Base-by-base conservation (phyloP, 2,888 invertebrate species). In the Clunio marinus region DNA sequence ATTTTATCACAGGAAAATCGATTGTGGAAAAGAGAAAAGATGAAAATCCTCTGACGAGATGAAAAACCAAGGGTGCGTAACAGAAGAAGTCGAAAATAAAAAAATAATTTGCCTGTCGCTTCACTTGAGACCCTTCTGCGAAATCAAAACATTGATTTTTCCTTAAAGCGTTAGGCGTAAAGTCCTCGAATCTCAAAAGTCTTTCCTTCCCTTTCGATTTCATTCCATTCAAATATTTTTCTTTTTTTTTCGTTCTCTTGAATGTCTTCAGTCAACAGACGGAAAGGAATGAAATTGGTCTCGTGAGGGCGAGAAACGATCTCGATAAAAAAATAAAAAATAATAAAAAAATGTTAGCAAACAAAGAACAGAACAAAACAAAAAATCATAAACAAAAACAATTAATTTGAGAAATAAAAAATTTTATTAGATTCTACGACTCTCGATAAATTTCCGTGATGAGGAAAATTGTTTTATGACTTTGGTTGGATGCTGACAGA, bases 361-460 rank as follows among this genome's bases (percentile, higher is more conserved):
- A 32, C 32, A 32, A 10, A 32, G 32, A 32, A 32, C 32, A 10
- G 32, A 32, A 32, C 32, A 10, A 32, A 10, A 32, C 5, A 10
- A 4, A 13, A 45, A 45, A 15, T 45, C 45, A 15, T 45, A 55
- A 55, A 24, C 22, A 55, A 55, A 55, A 55, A 55, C 24, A 55
- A 55, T 55, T 55, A 55, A 55, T 55, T 55, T 55, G 20, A 55
- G n/a, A 55, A 24, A 24, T 20, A 55, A 22, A 24, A 55, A 55
- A 55, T 2, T 15, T 55, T 55, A 55, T 55, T 10, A 22, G 45
- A 45, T 45, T 45, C 13, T 15, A 45, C 4, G 24, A n/a, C 8
- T 4, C 10, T 2, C 24, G 2, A 55, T 55, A 55, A 55, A 55
- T 55, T 55, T 55, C 15, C 3, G 13, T 8, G 20, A 22, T 8